Percentiles rank a stretch among this genome's conserved stretches.
Evolutionary conservation across 2,113 vertebrate genomes (phyloP).

Genomic region (Pelusios castaneus): DNA sequence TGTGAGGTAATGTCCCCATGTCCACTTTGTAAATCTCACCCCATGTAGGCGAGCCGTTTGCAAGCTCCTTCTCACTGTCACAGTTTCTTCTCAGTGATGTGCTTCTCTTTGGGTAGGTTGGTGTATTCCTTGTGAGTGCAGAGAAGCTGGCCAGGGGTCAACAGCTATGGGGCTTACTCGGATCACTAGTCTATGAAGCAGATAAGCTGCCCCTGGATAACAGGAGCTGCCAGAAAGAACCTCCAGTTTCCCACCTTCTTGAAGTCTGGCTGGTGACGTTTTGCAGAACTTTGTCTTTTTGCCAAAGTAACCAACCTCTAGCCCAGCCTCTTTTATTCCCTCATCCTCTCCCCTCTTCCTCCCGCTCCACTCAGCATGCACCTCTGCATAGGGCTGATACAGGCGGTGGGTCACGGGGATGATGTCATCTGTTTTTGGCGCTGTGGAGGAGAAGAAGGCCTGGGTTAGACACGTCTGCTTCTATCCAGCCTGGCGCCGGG

Average conservation of each 20-base stretch:
- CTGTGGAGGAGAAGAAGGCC: neutral
- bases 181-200: slow-evolving; percentile 31
- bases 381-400: neutral
- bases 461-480: slow-evolving; percentile 30
- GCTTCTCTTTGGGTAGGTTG: rapidly evolving
- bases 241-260: slow-evolving; percentile 61
- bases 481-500: slow-evolving; percentile 66
- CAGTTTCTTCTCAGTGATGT: neutral
- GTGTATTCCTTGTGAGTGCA: rapidly evolving
- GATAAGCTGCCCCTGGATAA: slow-evolving; percentile 58
- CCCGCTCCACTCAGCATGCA: neutral
- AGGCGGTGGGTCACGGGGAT: neutral
- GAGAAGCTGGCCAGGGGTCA: slow-evolving; percentile 55
- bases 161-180: neutral
- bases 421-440: slow-evolving; percentile 67
- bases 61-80: rapidly evolving
- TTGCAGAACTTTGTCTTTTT: slow-evolving; percentile 60
- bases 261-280: slow-evolving; percentile 67
- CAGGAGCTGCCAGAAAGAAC: slow-evolving; percentile 47
- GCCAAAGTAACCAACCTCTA: slow-evolving; percentile 75
- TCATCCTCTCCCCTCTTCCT: slow-evolving; percentile 19
- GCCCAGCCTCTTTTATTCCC: slow-evolving; percentile 13
- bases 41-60: rapidly evolving
- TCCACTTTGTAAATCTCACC: neutral
- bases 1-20: neutral